phyloP scores from a whole-genome alignment of 2,113 vertebrate genomes.

The Misgurnus anguillicaudatus region DNA sequence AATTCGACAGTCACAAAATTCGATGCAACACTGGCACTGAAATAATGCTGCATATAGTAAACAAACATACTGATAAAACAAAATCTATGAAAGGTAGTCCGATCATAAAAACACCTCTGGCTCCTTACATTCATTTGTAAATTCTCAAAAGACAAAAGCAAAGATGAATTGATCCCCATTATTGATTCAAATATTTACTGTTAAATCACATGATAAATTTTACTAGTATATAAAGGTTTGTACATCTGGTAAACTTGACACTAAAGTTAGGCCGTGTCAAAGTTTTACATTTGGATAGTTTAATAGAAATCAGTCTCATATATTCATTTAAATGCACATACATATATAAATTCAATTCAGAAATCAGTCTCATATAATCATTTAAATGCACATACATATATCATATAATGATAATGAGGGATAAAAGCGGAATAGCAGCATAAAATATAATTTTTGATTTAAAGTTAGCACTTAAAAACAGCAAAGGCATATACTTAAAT shows the following conservation, averaged over 20 bases:
- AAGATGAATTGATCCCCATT: neutral
- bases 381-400: neutral
- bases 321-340: neutral
- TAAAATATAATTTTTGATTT: neutral
- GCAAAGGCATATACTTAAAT: constrained; percentile 5
- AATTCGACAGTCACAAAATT: too few species aligned
- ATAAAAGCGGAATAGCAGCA: neutral
- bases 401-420: neutral
- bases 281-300: neutral
- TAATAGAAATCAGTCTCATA: constrained; percentile 6
- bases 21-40: too few species aligned
- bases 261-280: too few species aligned
- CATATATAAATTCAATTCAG: too few species aligned
- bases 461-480: constrained; percentile 22
- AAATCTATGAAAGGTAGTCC: neutral
- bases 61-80: neutral
- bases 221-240: neutral
- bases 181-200: neutral
- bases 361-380: constrained; percentile 7
- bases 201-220: neutral
- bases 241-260: neutral
- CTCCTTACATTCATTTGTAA: neutral
- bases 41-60: neutral
- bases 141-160: neutral
- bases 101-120: constrained; percentile 4